Evolutionary conservation across 2,888 invertebrate species (phyloP).

Genomic region (Xylocampa areola): DNA sequence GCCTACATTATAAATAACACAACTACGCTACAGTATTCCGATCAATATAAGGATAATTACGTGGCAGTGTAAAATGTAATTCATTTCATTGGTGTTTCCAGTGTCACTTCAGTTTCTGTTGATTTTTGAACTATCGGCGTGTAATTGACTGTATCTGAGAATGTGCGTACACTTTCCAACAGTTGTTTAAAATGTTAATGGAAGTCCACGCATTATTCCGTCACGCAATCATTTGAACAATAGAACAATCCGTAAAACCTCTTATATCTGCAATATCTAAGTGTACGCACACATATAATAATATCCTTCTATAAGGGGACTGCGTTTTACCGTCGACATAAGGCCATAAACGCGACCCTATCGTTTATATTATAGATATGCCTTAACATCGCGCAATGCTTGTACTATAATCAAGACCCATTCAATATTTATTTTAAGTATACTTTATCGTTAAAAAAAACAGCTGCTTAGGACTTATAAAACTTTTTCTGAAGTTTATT

Average conservation of each 20-base stretch:
- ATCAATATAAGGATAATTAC: conserved; percentile 52
- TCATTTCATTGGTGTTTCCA: conserved; percentile 53
- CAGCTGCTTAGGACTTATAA: too few species aligned
- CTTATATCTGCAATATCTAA: not conserved
- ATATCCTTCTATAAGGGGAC: conserved; percentile 4
- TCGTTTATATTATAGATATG: too few species aligned
- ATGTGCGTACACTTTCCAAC: conserved; percentile 20
- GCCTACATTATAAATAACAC: conserved; percentile 62
- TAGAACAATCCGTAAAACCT: not conserved
- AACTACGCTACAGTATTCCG: conserved; percentile 51
- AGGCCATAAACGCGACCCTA: not conserved
- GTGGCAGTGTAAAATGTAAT: conserved; percentile 58
- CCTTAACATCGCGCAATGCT: too few species aligned
- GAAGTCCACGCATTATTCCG: not conserved
- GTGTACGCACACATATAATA: conserved; percentile 14
- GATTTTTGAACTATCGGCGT: conserved; percentile 54
- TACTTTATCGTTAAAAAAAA: too few species aligned
- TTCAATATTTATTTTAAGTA: too few species aligned
- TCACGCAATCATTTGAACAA: not conserved
- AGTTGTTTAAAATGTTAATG: not conserved
- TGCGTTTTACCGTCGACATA: conserved; percentile 21
- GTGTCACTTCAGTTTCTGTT: conserved; percentile 27
- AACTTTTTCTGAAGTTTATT: too few species aligned
- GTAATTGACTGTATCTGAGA: conserved; percentile 50
- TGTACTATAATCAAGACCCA: too few species aligned